phyloP scores from a whole-genome alignment of 2,888 invertebrate genomes.

The Oithona nana region DNA sequence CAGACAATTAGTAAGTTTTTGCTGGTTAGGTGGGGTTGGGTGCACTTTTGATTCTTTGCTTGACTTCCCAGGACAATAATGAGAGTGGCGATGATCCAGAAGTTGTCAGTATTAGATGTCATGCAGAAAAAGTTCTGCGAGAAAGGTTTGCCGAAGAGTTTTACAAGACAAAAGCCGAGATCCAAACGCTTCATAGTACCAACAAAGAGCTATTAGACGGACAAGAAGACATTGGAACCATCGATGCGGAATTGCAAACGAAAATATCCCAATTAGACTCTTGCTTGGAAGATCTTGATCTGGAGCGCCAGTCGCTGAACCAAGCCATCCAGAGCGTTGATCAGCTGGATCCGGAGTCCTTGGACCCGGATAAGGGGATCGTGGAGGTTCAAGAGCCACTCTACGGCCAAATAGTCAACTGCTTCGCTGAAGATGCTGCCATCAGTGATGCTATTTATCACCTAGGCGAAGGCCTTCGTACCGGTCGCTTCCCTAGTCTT shows the following conservation, averaged over 20 bases:
- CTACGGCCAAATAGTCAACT: conserved; percentile 43
- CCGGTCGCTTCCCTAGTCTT: conserved; percentile 66
- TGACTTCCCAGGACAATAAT: no score
- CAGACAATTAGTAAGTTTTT: no score
- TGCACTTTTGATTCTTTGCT: no score
- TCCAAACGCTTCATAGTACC: neutral
- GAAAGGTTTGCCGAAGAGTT: neutral
- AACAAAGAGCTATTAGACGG: conserved; percentile 4
- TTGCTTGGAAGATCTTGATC: neutral
- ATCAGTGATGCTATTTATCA: conserved; percentile 96
- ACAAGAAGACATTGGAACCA: neutral
- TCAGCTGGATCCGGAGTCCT: neutral
- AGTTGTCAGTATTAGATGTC: neutral
- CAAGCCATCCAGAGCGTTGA: neutral
- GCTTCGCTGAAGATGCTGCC: conserved; percentile 93
- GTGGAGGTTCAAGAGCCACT: conserved; percentile 3
- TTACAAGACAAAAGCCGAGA: neutral
- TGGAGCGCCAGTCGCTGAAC: neutral
- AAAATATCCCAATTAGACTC: neutral
- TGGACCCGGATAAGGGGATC: neutral
- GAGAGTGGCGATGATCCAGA: neutral
- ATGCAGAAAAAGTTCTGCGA: neutral
- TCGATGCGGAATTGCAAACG: neutral
- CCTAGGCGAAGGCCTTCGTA: conserved; percentile 79
- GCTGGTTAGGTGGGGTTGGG: no score